These are phyloP conservation scores for Pseudanteris insignis DNA, from an alignment of 2,888 invertebrate species.

Conservation along the genomic window DNA sequence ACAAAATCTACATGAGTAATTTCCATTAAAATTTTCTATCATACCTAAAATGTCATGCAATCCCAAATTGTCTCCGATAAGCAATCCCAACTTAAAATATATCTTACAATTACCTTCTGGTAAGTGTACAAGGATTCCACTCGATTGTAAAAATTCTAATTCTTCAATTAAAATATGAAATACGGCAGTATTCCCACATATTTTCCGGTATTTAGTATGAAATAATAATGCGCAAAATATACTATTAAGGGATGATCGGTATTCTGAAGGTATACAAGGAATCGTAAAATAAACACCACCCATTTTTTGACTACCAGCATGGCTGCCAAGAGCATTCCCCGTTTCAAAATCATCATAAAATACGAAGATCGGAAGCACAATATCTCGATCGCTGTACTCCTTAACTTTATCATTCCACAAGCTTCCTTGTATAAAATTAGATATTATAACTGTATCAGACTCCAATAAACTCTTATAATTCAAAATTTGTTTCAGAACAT, in stretches of 20 bases:
- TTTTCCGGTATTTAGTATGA: constrained; percentile 12
- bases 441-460: background rate
- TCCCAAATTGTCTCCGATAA: constrained; percentile 10
- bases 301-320: constrained; percentile 6
- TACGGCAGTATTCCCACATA: constrained; percentile 8
- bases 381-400: background rate
- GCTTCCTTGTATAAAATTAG: constrained; percentile 12
- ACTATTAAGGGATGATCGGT: background rate
- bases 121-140: constrained; percentile 28
- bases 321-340: constrained; percentile 5
- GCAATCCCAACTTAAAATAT: constrained; percentile 11
- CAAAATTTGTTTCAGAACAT: background rate
- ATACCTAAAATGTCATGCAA: constrained; percentile 3
- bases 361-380: constrained; percentile 14
- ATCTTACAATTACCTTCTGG: constrained; percentile 8
- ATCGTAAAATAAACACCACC: constrained; percentile 14
- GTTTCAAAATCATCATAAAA: constrained; percentile 24
- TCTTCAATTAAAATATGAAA: constrained; percentile 15
- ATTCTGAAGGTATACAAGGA: constrained; percentile 23
- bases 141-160: constrained; percentile 6
- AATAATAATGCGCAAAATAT: constrained; percentile 19
- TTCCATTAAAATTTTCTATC: constrained; percentile 7
- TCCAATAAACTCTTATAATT: constrained; percentile 9
- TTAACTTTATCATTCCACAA: constrained; percentile 12
- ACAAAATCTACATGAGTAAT: constrained; percentile 1